These are phyloP conservation scores for Eupithecia subumbrata DNA, from an alignment of 2,888 invertebrate species.

Conservation along the genomic window DNA sequence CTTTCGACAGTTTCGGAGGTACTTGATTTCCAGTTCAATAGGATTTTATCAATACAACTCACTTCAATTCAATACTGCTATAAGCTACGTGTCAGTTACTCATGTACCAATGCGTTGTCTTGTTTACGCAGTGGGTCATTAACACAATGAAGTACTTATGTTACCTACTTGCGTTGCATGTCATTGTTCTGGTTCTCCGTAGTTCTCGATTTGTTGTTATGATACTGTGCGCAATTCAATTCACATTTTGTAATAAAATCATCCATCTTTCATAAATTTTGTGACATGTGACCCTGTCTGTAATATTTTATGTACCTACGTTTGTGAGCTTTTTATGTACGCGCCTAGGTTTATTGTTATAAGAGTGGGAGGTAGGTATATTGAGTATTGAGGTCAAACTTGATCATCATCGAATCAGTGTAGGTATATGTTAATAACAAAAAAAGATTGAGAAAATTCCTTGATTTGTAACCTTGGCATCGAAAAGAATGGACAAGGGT, in stretches of 20 bases:
- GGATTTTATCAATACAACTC: neutral
- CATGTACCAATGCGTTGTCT: conserved; percentile 17
- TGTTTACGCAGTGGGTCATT: conserved; percentile 39
- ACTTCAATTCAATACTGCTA: too few relatives aligned
- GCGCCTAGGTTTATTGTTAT: neutral
- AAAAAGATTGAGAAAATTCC: too few relatives aligned
- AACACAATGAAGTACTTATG: conserved; percentile 27
- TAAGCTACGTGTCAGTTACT: conserved; percentile 5
- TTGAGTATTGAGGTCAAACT: neutral
- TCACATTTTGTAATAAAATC: neutral
- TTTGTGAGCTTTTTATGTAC: neutral
- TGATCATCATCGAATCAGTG: neutral
- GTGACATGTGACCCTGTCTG: neutral
- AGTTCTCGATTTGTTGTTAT: conserved; percentile 16
- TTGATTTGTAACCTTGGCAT: too few relatives aligned
- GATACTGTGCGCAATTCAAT: neutral
- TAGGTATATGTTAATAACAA: too few relatives aligned
- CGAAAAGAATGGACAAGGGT: too few relatives aligned
- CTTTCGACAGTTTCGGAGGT: neutral
- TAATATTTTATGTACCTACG: neutral
- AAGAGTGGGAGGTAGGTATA: neutral
- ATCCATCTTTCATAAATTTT: neutral
- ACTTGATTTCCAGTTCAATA: neutral
- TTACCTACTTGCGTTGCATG: conserved; percentile 20
- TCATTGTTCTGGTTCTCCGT: conserved; percentile 32